Conservation (phyloP, 2,888 invertebrate genomes). For the Coenonympha glycerion region DNA sequence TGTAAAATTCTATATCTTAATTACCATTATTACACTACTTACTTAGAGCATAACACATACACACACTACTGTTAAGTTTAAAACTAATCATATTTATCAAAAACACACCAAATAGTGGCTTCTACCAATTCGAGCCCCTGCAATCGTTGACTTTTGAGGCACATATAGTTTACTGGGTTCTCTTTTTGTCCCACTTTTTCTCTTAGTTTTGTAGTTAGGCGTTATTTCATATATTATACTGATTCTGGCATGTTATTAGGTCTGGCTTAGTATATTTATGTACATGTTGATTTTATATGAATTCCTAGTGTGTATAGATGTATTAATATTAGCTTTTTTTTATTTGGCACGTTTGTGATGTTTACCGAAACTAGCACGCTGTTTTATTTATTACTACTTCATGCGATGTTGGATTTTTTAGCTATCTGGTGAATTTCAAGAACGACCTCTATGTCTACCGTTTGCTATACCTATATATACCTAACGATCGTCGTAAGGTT, state of each 20-base stretch:
- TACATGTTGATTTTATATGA: not conserved
- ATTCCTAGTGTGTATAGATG: too few relatives aligned
- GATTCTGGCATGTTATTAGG: slow-evolving; percentile 36
- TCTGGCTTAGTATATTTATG: slow-evolving; percentile 1
- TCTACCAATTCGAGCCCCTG: slow-evolving; percentile 46
- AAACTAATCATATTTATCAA: slow-evolving; percentile 23
- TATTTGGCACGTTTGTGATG: too few relatives aligned
- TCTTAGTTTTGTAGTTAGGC: slow-evolving; percentile 37
- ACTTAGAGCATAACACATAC: not conserved
- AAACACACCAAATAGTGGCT: slow-evolving; percentile 36
- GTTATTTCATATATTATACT: slow-evolving; percentile 35
- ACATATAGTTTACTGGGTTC: slow-evolving; percentile 41
- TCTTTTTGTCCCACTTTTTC: slow-evolving; percentile 35
- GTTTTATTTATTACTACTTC: not conserved
- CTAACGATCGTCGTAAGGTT: too few relatives aligned
- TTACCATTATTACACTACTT: too few relatives aligned
- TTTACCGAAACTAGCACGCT: not conserved
- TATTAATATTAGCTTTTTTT: slow-evolving; percentile 1
- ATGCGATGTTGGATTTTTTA: too few relatives aligned
- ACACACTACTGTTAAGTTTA: not conserved
- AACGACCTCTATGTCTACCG: too few relatives aligned
- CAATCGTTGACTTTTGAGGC: slow-evolving; percentile 47
- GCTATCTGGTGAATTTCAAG: too few relatives aligned
- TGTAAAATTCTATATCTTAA: too few relatives aligned
- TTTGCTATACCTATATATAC: too few relatives aligned